These are phyloP conservation scores for Alosa sapidissima DNA, from an alignment of 2,797 vertebrate genomes.

Conservation along the genomic window DNA sequence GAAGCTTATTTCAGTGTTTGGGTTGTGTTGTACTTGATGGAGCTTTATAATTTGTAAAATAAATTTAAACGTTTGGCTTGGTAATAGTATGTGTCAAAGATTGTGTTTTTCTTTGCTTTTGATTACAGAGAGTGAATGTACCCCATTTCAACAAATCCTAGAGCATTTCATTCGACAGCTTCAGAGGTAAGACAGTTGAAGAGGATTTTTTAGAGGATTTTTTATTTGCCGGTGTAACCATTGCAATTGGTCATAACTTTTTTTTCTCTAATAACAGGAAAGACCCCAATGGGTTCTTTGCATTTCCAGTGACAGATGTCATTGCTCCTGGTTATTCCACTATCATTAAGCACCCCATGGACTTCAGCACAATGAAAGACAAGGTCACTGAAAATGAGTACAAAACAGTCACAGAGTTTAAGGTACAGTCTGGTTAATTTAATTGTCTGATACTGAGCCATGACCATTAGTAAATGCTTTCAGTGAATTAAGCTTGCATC, in stretches of 20 bases:
- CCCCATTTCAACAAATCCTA: constrained; percentile 91
- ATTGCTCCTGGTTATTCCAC: constrained; percentile 97
- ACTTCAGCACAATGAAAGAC: constrained; percentile 98
- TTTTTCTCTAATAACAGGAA: constrained; percentile 76
- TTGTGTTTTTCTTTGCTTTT: constrained; percentile 43
- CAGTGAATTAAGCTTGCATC: neutral
- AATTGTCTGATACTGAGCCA: constrained; percentile 26
- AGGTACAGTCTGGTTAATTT: constrained; percentile 71
- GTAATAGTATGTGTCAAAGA: neutral
- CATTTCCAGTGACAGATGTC: constrained; percentile 94
- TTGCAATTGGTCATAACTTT: neutral
- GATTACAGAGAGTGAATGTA: constrained; percentile 86
- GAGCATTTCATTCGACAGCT: constrained; percentile 96
- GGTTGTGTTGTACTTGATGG: neutral
- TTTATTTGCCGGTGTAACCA: neutral
- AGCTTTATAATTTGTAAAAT: neutral
- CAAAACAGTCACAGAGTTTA: constrained; percentile 97
- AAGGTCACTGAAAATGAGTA: constrained; percentile 92
- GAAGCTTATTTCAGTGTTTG: too few relatives aligned
- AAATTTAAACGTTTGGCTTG: neutral
- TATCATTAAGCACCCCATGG: constrained; percentile 99
- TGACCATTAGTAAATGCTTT: neutral
- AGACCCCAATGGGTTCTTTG: constrained; percentile 95
- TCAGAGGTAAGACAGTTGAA: constrained; percentile 79
- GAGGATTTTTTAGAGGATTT: neutral